These are phyloP conservation scores for Vesta saturnalis DNA, from an alignment of 2,888 invertebrate genomes.

Conservation along the genomic window DNA sequence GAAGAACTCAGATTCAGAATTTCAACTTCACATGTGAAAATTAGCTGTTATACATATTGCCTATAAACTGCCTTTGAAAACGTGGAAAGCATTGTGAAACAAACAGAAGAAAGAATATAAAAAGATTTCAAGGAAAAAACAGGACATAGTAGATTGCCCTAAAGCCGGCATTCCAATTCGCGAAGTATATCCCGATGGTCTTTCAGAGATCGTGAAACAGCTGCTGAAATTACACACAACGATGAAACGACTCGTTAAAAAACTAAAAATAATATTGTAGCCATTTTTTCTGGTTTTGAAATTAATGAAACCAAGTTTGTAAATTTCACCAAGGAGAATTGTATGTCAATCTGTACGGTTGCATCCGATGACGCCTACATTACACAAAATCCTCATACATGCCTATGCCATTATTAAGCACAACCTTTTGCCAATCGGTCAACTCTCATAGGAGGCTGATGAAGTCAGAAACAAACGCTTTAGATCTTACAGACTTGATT, in stretches of 20 bases:
- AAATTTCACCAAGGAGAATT: background rate
- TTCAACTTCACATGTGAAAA: background rate
- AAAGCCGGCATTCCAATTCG: background rate
- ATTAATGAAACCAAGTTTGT: background rate
- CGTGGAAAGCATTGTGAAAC: background rate
- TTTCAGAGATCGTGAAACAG: background rate
- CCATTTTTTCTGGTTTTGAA: background rate
- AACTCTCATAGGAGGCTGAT: background rate
- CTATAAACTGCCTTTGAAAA: background rate
- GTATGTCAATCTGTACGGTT: background rate
- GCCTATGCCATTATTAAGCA: background rate
- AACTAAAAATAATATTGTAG: background rate
- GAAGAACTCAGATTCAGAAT: background rate
- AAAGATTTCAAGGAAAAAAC: slow-evolving; percentile 1
- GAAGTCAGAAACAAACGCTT: background rate
- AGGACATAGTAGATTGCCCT: background rate
- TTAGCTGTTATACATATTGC: background rate
- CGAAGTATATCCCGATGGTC: background rate
- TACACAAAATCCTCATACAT: background rate
- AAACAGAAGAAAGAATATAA: background rate
- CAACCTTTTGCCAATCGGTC: background rate
- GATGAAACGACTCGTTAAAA: background rate
- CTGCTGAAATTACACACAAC: background rate
- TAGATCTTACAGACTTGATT: background rate
- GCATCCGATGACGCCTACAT: background rate